Evolutionary conservation across 2,888 invertebrate species (phyloP), one percentile per base, ranked within the genome.

Genomic region (Hydrotaea cyrtoneurina): DNA sequence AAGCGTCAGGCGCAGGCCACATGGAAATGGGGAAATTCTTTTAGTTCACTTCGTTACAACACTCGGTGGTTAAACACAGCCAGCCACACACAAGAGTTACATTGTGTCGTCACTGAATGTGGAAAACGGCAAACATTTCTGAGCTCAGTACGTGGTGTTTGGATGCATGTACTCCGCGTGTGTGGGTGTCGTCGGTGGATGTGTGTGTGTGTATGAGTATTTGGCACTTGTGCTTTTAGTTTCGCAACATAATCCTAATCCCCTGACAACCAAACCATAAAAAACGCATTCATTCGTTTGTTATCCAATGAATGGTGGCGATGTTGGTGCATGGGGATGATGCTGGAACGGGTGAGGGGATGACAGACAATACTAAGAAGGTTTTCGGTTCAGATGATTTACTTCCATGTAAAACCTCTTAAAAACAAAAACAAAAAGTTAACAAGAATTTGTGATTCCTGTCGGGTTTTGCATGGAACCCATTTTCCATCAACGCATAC

Each of bases 261-360:
- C 50, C 50, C 8, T 50, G 50, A 50, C 50, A 50, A 50, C n/a
- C 13, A 5, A 15, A 4, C 50, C 50, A 50, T 50, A 50, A 50
- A 50, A 50, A 50, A 50, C 50, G n/a, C 50, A 50, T 50, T 50
- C 50, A 50, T 50, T 50, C 50, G n/a, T 50, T 50, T 50, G 50
- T 50, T 50, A 50, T 50, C 15, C 50, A 50, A 50, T 50, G 50
- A 50, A n/a, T 50, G 50, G n/a, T n/a, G n/a, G 50, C 13, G 39
- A 1, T 39, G 39, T 4, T 39, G 39, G 39, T 39, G 39, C 7
- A 2, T 31, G 31, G 31, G 31, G 31, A 43, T 10, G 43, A 15
- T 7, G 43, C 43, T 43, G 10, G 43, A 1, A 2, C 15, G 4
- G 43, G 43, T 43, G 43, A 7, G 13, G 3, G 43, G 15, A 43